A percentile compares a stretch with the other conserved stretches of the same genome.
Conservation (phyloP, 2,797 vertebrate species). For the Sphaeramia orbicularis region DNA sequence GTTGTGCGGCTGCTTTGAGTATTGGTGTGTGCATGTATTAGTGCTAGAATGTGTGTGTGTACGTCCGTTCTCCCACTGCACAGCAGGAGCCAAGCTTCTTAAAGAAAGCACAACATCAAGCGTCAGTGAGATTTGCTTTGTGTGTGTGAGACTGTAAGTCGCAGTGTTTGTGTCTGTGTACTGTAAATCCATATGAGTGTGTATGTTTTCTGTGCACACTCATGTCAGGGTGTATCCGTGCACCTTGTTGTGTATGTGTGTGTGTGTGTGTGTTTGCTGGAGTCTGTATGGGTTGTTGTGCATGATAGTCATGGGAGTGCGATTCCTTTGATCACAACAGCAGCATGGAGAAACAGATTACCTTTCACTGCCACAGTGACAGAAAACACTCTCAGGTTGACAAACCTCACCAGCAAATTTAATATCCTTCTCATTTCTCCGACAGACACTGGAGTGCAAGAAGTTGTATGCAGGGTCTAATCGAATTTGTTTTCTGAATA, state of each 20-base stretch:
- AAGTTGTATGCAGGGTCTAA: conserved; percentile 26
- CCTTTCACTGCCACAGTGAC: conserved; percentile 55
- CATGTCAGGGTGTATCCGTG: conserved; percentile 15
- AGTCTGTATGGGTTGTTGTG: conserved; percentile 52
- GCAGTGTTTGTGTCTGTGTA: conserved; percentile 10
- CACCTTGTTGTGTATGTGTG: no score
- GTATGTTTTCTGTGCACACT: background rate
- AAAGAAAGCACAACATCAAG: conserved; percentile 66
- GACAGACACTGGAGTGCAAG: conserved; percentile 32
- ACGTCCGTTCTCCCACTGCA: conserved; percentile 32
- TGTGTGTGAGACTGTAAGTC: conserved; percentile 38
- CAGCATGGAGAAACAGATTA: conserved; percentile 77
- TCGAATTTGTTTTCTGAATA: conserved; percentile 45
- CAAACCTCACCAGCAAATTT: conserved; percentile 63
- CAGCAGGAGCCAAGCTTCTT: conserved; percentile 67
- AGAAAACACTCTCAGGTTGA: conserved; percentile 67
- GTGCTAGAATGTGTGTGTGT: conserved; percentile 7
- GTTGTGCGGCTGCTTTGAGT: conserved; percentile 44
- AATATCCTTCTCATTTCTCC: conserved; percentile 55
- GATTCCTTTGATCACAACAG: conserved; percentile 73
- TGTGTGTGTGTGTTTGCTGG: conserved; percentile 45
- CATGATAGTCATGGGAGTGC: conserved; percentile 62
- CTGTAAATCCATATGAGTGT: conserved; percentile 1
- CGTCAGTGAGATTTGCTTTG: conserved; percentile 48
- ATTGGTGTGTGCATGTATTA: conserved; percentile 13